Base-by-base conservation (phyloP, 2,113 vertebrate genomes). In the Stigmatopora argus region DNA sequence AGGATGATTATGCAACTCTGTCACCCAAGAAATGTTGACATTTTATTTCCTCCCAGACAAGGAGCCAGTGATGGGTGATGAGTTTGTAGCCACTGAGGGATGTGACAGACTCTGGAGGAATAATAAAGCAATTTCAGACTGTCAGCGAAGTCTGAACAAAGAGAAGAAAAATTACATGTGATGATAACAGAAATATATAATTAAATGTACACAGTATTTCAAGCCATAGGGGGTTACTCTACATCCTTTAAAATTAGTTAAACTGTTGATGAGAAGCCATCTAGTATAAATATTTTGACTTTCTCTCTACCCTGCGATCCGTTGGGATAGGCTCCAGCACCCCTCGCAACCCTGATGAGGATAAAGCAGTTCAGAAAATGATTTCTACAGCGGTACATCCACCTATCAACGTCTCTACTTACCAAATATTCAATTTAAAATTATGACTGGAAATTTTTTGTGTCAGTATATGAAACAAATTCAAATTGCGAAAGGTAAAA, bases 61-160 rank as follows among this genome's bases (percentile, higher is more conserved):
- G 85, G 83, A 85, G 80, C 78, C 75, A 66, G 81, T 82, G 83
- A 89, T 77, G 83, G 83, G 81, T 84, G 85, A 89, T 88, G 86
- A 88, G 88, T 87, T 83, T 78, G 74, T 77, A 74, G 74, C 83
- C 84, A 82, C 78, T 63, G 77, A 78, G 83, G 84, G 83, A 88
- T 86, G 81, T 82, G 83, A 83, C 84, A 83, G 83, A 85, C 83
- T 88, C 84, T 59, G 31, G 84, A 83, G 84, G 88, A 89, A 88
- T 88, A 88, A 87, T 89, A 88, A 88, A 88, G 86, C 85, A 89
- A 89, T 88, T 88, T 88, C 77, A 79, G 78, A 70, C 83, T 86
- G 88, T 78, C 86, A 85, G 74, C 72, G 71, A 82, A 82, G 71
- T 79, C 74, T 15, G 72, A 72, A 64, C 66, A 72, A 51, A 66